These are phyloP conservation scores for Caenorhabditis drosophilae DNA, from an alignment of 2,888 invertebrate species.

Conservation along the genomic window DNA sequence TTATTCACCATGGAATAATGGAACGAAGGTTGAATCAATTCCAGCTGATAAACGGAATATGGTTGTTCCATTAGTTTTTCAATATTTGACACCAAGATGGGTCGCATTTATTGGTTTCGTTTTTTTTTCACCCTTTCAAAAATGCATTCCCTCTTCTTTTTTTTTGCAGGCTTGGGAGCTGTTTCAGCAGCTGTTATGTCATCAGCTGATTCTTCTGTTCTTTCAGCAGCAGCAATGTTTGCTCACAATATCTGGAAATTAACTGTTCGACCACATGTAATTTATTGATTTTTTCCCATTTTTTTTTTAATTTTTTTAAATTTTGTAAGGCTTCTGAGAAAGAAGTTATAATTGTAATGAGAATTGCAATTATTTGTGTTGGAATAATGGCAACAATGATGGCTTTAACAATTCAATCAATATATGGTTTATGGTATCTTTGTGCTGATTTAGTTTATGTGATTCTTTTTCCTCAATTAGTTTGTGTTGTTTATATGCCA, in stretches of 20 bases:
- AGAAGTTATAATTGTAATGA: constrained; percentile 89
- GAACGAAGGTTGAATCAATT: constrained; percentile 60
- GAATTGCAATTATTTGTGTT: constrained; percentile 86
- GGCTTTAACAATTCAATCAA: constrained; percentile 95
- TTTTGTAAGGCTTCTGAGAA: constrained; percentile 85
- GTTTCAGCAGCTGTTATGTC: constrained; percentile 99
- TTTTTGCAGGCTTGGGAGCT: constrained; percentile 79
- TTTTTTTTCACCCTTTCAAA: background rate
- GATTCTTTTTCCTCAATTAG: constrained; percentile 94
- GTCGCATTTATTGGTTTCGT: constrained; percentile 87
- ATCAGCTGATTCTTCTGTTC: constrained; percentile 95
- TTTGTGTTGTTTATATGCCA: constrained; percentile 96
- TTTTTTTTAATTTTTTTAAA: too few relatives aligned
- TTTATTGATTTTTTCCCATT: too few relatives aligned
- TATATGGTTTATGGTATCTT: constrained; percentile 97
- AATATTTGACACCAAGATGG: constrained; percentile 91
- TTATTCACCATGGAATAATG: constrained; percentile 72
- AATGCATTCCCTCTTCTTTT: too few relatives aligned
- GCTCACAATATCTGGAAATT: constrained; percentile 97
- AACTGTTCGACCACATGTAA: constrained; percentile 88
- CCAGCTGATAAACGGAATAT: constrained; percentile 80
- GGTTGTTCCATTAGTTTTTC: constrained; percentile 91
- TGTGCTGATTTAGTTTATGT: constrained; percentile 98
- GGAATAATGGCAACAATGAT: constrained; percentile 89
- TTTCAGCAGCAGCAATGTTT: constrained; percentile 98